phyloP scores from a whole-genome alignment of 2,888 invertebrate species.

The Drepanosiphum platanoidis region DNA sequence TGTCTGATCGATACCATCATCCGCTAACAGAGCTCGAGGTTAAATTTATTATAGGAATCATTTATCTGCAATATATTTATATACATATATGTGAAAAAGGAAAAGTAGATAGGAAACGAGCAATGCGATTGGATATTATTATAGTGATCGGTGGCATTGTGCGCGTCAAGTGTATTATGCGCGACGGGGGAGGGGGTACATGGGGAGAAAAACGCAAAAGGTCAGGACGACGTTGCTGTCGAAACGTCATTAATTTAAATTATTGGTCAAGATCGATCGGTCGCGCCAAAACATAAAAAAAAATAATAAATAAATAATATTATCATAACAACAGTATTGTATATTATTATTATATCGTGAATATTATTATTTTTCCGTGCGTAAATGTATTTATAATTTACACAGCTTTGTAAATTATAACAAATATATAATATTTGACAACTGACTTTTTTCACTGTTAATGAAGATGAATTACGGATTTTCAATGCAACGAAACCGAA shows the following conservation, averaged over 20 bases:
- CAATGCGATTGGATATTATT: neutral
- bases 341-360: no score
- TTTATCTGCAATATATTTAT: no score
- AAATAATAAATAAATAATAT: no score
- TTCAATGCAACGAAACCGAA: neutral
- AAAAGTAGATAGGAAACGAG: neutral
- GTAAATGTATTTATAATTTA: neutral
- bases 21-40: neutral
- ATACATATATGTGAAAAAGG: no score
- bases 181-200: no score
- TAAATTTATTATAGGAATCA: neutral
- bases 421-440: constrained; percentile 18
- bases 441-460: neutral
- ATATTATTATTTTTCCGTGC: neutral
- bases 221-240: neutral
- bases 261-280: constrained; percentile 4
- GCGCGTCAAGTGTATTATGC: neutral
- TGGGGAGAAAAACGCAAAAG: constrained; percentile 6
- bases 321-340: neutral
- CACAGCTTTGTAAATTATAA: no score
- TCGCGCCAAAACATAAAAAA: constrained; percentile 4
- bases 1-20: no score
- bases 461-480: constrained; percentile 31
- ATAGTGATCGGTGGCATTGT: neutral
- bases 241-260: constrained; percentile 10